Conservation (phyloP, 1,140 invertebrate species). For the Cardiocondyla obscurior region DNA sequence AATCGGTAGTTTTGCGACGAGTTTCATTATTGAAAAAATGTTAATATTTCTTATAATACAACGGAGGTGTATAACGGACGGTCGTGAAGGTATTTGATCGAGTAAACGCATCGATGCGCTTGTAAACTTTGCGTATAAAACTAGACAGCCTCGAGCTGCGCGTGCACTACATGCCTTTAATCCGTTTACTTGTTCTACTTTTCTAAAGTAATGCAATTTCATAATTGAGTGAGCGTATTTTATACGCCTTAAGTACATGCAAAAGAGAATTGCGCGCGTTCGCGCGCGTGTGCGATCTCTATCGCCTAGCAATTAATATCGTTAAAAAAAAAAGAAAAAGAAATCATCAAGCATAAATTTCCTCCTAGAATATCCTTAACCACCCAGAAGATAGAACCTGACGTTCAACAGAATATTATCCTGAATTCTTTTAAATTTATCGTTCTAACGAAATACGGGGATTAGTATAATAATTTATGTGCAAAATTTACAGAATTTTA, state of each 20-base stretch:
- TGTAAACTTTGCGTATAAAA: constrained; percentile 58
- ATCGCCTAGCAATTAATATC: constrained; percentile 14
- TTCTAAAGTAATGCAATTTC: constrained; percentile 26
- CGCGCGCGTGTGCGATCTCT: too few species aligned
- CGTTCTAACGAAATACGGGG: background rate
- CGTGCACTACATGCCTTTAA: constrained; percentile 31
- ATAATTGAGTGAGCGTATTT: background rate
- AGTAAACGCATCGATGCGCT: background rate
- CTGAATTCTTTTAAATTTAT: too few species aligned
- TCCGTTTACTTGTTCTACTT: constrained; percentile 50
- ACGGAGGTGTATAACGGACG: constrained; percentile 41
- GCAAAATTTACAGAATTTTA: background rate
- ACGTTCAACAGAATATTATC: too few species aligned
- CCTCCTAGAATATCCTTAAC: too few species aligned
- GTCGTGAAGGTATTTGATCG: constrained; percentile 14
- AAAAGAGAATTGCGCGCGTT: constrained; percentile 19
- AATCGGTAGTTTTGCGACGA: background rate
- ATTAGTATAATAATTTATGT: too few species aligned
- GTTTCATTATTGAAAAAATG: background rate
- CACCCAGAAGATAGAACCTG: too few species aligned
- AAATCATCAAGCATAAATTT: too few species aligned
- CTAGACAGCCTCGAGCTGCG: constrained; percentile 23
- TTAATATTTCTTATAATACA: constrained; percentile 15
- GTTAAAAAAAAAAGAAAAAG: too few species aligned
- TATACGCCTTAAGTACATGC: constrained; percentile 11